Evolutionary conservation across 2,797 vertebrate species (phyloP), one percentile per base, ranked within the genome.

Genomic region (Sebastes goodei): DNA sequence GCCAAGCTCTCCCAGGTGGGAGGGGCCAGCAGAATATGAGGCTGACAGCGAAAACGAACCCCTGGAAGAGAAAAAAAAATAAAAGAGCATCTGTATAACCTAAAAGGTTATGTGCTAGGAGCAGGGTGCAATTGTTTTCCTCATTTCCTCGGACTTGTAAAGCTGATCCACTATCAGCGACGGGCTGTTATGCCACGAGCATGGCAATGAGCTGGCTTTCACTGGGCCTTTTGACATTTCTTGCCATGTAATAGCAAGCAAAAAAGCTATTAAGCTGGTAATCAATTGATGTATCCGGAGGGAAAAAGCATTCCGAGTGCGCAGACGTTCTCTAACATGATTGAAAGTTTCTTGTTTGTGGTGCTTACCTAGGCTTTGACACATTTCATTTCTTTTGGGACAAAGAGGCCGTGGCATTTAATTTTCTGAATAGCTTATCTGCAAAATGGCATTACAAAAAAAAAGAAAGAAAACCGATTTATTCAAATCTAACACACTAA

Each of bases 251-350:
- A 91, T 90, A 91, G 90, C 88, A 80, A 88, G 89, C 88, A 90
- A 90, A 92, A 94, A 94, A 93, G 83, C 93, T 90, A 95, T 95
- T 92, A 94, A 89, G 88, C 75, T 29, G 20, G 86, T 93, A 92
- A 94, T 94, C 92, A 94, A 91, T 92, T 93, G 88, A 90, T 89
- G 86, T 81, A 87, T 93, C 93, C 88, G 14, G 56, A 66, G 85
- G 89, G 88, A 81, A 80, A 90, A 88, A 71, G 74, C 85, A 84
- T 81, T 93, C 67, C 49, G 86, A 88, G 74, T 71, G 75, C 27
- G 33, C 77, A 71, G 78, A 86, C 86, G 35, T 81, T 92, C 88
- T 87, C 87, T 71, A 84, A 82, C 80, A 38, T 89, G 88, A 94
- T 88, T 93, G 89, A 88, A 93, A 88, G 89, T 91, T 91, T 92